Evolutionary conservation across 2,113 vertebrate species (phyloP).

Genomic region (Athene noctua): DNA sequence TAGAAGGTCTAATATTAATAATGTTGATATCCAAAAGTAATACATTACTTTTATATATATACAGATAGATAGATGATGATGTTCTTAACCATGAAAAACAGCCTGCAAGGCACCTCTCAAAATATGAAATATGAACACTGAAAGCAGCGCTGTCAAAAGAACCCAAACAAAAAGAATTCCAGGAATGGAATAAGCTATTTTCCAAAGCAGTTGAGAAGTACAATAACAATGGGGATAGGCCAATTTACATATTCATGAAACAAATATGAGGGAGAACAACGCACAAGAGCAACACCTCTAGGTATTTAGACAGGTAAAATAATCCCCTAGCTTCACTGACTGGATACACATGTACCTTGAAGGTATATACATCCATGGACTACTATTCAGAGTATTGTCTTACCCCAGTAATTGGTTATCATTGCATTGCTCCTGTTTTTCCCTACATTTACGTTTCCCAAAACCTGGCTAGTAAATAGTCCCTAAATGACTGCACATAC

Average conservation of each 20-base stretch:
- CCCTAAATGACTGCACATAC: neutral
- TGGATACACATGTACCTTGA: neutral
- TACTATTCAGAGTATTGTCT: neutral
- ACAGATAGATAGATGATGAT: neutral
- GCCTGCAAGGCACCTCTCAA: neutral
- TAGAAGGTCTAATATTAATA: neutral
- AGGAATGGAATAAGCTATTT: neutral
- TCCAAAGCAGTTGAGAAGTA: neutral
- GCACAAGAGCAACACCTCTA: neutral
- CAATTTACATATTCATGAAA: neutral
- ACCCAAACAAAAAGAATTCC: neutral
- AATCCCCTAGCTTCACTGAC: neutral
- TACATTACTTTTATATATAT: neutral
- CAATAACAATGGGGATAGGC: rapidly evolving
- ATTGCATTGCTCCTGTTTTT: neutral
- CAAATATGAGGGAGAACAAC: neutral
- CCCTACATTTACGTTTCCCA: neutral
- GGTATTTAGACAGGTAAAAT: neutral
- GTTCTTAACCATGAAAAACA: neutral
- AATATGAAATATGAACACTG: neutral
- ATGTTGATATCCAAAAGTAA: neutral
- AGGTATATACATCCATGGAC: neutral
- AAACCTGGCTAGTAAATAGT: neutral
- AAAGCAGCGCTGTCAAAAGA: neutral
- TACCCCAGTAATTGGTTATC: neutral